phyloP scores from a whole-genome alignment of 1,140 invertebrate species.

The Pachyrhynchus sulphureomaculatus region DNA sequence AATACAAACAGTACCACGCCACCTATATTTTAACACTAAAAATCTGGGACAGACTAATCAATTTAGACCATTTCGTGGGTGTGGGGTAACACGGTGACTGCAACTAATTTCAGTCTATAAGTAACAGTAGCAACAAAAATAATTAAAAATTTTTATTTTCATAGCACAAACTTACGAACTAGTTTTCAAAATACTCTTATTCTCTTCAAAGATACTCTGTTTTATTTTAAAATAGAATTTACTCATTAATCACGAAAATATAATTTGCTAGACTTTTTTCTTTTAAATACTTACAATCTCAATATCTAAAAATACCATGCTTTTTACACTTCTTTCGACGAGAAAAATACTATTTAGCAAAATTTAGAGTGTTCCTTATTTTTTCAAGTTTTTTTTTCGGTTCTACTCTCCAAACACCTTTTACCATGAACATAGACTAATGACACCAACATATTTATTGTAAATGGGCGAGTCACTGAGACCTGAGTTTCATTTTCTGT shows the following conservation, averaged over 20 bases:
- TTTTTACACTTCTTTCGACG: slow-evolving; percentile 16
- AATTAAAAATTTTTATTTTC: neutral
- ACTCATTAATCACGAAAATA: slow-evolving; percentile 37
- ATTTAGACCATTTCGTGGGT: too few species aligned
- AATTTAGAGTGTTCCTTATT: too few species aligned
- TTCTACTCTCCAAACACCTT: too few species aligned
- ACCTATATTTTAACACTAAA: too few species aligned
- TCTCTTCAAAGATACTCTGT: neutral
- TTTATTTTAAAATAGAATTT: slow-evolving; percentile 28
- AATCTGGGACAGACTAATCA: too few species aligned
- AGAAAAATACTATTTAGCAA: slow-evolving; percentile 30
- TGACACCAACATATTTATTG: too few species aligned
- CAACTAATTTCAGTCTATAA: neutral
- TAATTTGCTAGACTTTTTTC: slow-evolving; percentile 23
- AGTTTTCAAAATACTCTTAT: neutral
- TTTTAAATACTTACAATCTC: slow-evolving; percentile 26
- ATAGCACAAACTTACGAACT: neutral
- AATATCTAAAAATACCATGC: slow-evolving; percentile 31
- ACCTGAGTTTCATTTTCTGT: too few species aligned
- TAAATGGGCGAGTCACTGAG: too few species aligned
- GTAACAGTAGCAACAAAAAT: neutral
- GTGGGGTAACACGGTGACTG: neutral
- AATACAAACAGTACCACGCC: too few species aligned
- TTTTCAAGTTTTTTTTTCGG: too few species aligned
- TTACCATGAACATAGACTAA: too few species aligned